Conservation (phyloP, 1,140 invertebrate genomes). For the Bombus pascuorum region DNA sequence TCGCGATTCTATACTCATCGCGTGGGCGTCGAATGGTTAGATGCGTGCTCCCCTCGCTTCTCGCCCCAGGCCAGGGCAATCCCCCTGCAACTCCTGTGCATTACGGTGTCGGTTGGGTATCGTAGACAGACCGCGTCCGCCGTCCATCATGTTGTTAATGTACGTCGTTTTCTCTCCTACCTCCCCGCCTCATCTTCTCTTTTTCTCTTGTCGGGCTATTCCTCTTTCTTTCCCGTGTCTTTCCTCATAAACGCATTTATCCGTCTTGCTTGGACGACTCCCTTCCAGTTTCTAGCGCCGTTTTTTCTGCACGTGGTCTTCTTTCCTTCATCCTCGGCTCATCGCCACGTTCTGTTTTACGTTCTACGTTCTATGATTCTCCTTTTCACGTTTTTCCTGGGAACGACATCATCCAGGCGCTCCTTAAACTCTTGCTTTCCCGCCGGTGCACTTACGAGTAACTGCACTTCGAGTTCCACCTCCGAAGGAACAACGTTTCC, state of each 20-base stretch:
- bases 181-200: conserved; percentile 17
- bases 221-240: conserved; percentile 26
- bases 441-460: not conserved
- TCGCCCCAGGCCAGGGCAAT: not conserved
- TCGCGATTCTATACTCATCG: conserved; percentile 46
- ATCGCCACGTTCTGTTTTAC: not conserved
- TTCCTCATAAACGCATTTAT: conserved; percentile 59
- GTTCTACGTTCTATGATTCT: not conserved
- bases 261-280: conserved; percentile 42
- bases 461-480: not conserved
- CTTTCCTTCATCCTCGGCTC: not conserved
- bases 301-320: not conserved
- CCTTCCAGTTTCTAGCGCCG: conserved; percentile 12
- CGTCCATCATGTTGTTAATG: conserved; percentile 72
- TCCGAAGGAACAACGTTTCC: not conserved
- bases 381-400: conserved; percentile 1
- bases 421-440: conserved; percentile 2
- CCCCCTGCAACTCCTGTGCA: conserved; percentile 48
- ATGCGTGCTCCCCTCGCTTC: conserved; percentile 2
- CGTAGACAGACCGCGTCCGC: conserved; percentile 66
- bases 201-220: conserved; percentile 8
- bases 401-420: conserved; percentile 3
- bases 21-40: conserved; percentile 62
- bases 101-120: conserved; percentile 57
- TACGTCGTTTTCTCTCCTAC: conserved; percentile 63